Conservation (phyloP, 2,888 invertebrate species). For the Gibbula magus region DNA sequence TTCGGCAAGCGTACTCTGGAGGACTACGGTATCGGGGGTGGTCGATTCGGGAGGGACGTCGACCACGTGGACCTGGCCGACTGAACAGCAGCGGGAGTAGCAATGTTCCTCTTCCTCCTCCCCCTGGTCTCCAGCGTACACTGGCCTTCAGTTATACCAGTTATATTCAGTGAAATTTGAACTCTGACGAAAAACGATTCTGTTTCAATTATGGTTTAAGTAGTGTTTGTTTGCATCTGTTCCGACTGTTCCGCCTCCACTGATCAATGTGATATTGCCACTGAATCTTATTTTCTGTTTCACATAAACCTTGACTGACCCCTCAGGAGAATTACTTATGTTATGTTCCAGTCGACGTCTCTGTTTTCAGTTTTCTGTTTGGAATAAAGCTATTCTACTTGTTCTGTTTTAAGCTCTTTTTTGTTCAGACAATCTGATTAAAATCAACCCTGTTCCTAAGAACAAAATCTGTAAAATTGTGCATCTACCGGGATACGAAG, state of each 20-base stretch:
- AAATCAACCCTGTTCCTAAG: too few species aligned
- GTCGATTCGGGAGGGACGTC: slow-evolving; percentile 69
- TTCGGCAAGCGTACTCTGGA: slow-evolving; percentile 68
- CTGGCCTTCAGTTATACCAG: neutral
- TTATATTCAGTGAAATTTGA: neutral
- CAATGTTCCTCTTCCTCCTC: neutral
- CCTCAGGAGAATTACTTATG: slow-evolving; percentile 10
- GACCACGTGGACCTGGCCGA: slow-evolving; percentile 60
- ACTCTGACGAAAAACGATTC: too few species aligned
- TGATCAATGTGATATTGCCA: neutral
- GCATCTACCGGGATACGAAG: too few species aligned
- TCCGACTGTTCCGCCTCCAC: too few species aligned
- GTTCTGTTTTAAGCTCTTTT: too few species aligned
- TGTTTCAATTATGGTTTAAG: too few species aligned
- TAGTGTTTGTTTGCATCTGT: too few species aligned
- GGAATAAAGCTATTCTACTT: slow-evolving; percentile 2
- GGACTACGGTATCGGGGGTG: slow-evolving; percentile 68
- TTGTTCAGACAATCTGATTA: too few species aligned
- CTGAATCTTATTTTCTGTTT: neutral
- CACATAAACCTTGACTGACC: slow-evolving; percentile 9
- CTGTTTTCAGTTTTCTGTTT: neutral
- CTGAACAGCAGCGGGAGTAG: neutral
- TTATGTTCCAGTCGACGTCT: neutral
- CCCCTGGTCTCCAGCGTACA: neutral
- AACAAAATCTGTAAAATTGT: too few species aligned